Base-by-base conservation (phyloP, 2,113 vertebrate species). In the Lontra canadensis region DNA sequence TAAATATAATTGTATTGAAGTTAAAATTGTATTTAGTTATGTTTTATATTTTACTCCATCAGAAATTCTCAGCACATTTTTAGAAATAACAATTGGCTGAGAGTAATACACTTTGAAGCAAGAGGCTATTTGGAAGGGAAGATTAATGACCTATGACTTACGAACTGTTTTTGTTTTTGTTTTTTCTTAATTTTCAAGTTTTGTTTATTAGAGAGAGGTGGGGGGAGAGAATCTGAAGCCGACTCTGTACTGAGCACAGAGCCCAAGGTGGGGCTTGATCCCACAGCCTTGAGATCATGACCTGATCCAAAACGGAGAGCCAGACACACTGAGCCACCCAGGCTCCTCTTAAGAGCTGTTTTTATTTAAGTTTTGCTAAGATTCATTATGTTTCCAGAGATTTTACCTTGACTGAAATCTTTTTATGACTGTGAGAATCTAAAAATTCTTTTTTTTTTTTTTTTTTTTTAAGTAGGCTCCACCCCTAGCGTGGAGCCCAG, bases 351-450 rank as follows among this genome's bases (percentile, higher is more conserved):
- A 67, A 67, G 63, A 67, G 34, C 63, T 84, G 69, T 88, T 85
- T 95, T 96, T 93, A 85, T 95, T 94, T 94, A 92, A 73, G 67
- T 90, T 69, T 69, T 82, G 29, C 69, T 73, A 73, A 61, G 42
- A 52, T 36, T 92, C 3, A 61, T 78, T 93, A 61, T 95, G 11
- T 96, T 95, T 97, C 21, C 21, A 74, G 76, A 98, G 67, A 21
- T 82, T 86, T n/a, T 88, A 6, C 47, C 44, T 90, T 82, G 42
- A 73, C 65, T 82, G 52, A 91, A 96, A 52, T 29, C 49, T 84
- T 47, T 78, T 65, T 85, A 52, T 86, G 59, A 96, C 34, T 44
- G 47, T 74, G 42, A 92, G 42, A 79, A 95, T 59, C 61, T 94
- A 69, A 88, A 95, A 74, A 71, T 73, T 25, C n/a, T 39, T 63